Conservation (phyloP, 2,888 invertebrate species). For the Andricus quercusramuli region DNA sequence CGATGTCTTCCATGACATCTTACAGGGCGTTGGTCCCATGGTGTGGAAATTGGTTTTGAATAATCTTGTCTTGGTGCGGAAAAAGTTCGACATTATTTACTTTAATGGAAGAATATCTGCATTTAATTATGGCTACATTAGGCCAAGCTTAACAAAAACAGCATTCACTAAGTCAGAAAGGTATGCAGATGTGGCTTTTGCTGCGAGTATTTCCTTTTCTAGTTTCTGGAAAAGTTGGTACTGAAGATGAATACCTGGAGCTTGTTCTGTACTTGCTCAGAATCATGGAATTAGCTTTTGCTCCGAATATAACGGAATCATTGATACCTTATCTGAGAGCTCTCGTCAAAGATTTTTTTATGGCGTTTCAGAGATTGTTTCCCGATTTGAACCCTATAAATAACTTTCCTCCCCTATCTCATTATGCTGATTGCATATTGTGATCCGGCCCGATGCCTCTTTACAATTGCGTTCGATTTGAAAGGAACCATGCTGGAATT, state of each 20-base stretch:
- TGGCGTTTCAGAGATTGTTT: not conserved
- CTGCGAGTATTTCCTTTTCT: conserved; percentile 50
- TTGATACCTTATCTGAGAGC: not conserved
- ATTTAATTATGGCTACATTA: conserved; percentile 8
- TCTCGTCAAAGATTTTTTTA: not conserved
- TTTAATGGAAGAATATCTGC: conserved; percentile 12
- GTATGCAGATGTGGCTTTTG: conserved; percentile 52
- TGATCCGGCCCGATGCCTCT: no score
- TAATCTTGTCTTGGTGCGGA: not conserved
- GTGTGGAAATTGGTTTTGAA: conserved; percentile 29
- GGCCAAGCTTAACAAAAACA: conserved; percentile 45
- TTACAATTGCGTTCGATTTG: no score
- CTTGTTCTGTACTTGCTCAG: conserved; percentile 43
- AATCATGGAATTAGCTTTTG: conserved; percentile 48
- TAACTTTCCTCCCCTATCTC: not conserved
- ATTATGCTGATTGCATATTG: not conserved
- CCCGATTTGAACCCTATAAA: not conserved
- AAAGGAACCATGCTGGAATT: no score
- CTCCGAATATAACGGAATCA: not conserved
- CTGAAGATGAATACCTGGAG: conserved; percentile 44
- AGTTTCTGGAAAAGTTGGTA: conserved; percentile 45
- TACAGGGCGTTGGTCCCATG: conserved; percentile 46
- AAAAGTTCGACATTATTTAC: not conserved
- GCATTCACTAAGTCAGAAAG: conserved; percentile 49
- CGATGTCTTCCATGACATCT: conserved; percentile 47